Conservation (phyloP, 2,113 vertebrate species). For the Rhombomys opimus region DNA sequence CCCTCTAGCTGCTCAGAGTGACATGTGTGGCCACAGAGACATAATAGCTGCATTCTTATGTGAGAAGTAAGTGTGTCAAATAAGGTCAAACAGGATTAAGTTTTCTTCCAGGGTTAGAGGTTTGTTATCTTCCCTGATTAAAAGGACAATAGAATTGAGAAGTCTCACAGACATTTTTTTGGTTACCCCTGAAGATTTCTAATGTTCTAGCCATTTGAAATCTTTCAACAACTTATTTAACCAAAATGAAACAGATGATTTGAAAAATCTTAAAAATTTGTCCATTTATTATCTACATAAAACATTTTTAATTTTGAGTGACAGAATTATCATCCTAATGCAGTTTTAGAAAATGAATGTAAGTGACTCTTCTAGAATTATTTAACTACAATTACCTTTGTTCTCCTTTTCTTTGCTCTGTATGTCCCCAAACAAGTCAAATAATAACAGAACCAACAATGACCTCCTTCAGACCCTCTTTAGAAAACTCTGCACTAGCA, state of each 20-base stretch:
- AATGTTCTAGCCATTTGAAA: conserved; percentile 12
- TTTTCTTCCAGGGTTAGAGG: background rate
- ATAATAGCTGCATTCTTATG: background rate
- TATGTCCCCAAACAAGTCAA: conserved; percentile 30
- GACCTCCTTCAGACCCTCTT: background rate
- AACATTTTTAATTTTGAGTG: conserved; percentile 40
- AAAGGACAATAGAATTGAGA: conserved; percentile 38
- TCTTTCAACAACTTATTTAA: conserved; percentile 7
- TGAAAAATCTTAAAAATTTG: conserved; percentile 35
- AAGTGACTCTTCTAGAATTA: conserved; percentile 6
- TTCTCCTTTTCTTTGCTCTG: background rate
- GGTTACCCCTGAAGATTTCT: conserved; percentile 5
- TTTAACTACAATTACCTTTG: conserved; percentile 20
- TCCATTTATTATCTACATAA: conserved; percentile 29
- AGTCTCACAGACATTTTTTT: conserved; percentile 46
- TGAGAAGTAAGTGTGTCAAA: background rate
- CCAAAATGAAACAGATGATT: background rate
- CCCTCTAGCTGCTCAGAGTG: background rate
- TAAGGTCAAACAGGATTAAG: background rate
- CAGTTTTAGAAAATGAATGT: conserved; percentile 35
- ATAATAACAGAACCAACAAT: conserved; percentile 15
- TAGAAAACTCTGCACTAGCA: no score
- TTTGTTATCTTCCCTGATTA: background rate
- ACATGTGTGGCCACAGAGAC: background rate
- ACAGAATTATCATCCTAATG: conserved; percentile 44